phyloP scores from a whole-genome alignment of 30 jellyfish, hydroid and myxozoan genomes.

The Nemopilema nomurai region DNA sequence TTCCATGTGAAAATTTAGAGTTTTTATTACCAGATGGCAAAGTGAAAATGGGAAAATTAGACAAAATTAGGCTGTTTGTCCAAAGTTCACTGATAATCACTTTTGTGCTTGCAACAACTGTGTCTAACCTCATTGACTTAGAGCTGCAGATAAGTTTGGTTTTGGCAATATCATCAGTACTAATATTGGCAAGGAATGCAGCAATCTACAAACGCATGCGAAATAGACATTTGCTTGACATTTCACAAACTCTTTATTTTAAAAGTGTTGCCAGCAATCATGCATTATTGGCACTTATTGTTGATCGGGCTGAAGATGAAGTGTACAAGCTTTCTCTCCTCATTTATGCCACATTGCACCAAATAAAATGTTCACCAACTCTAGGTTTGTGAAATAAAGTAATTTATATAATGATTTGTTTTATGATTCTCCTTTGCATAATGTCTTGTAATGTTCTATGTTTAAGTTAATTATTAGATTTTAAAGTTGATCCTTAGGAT shows the following conservation, averaged over 20 bases:
- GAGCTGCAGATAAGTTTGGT: conserved; percentile 38
- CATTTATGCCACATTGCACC: conserved; percentile 21
- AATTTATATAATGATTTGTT: too few relatives aligned
- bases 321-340: conserved; percentile 57
- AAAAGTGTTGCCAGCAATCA: conserved; percentile 68
- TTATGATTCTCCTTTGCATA: neutral
- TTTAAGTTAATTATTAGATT: too few relatives aligned
- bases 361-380: neutral
- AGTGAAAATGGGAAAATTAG: conserved; percentile 55
- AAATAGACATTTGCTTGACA: conserved; percentile 34
- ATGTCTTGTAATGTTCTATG: too few relatives aligned
- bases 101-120: conserved; percentile 42
- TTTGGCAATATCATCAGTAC: conserved; percentile 9
- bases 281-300: conserved; percentile 70
- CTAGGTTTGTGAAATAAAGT: neutral
- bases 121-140: conserved; percentile 38
- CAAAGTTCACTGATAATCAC: conserved; percentile 25
- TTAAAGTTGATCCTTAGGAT: too few relatives aligned
- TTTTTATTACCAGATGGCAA: conserved; percentile 77
- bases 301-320: conserved; percentile 91
- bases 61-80: conserved; percentile 52
- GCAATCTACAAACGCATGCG: conserved; percentile 56
- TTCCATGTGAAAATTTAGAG: conserved; percentile 81
- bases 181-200: conserved; percentile 36
- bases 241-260: conserved; percentile 82